Evolutionary conservation across 2,797 vertebrate species (phyloP).

Genomic region (Siniperca scherzeri): DNA sequence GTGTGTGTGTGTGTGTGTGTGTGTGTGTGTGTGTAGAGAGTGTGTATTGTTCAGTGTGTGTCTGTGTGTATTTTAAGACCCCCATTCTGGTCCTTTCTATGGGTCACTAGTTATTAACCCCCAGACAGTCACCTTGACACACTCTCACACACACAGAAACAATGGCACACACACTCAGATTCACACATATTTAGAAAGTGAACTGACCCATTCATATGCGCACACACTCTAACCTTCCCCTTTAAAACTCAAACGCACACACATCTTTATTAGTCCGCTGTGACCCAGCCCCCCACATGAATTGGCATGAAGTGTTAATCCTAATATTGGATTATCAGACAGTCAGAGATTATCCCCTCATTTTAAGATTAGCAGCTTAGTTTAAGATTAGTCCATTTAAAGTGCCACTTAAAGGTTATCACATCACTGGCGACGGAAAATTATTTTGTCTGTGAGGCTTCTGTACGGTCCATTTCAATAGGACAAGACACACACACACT

Average conservation of each 20-base stretch:
- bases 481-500: slow-evolving; percentile 2
- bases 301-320: slow-evolving; percentile 63
- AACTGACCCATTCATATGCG: slow-evolving; percentile 35
- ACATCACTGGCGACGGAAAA: slow-evolving; percentile 26
- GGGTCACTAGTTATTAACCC: slow-evolving; percentile 83
- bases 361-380: slow-evolving; percentile 65
- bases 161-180: slow-evolving; percentile 14
- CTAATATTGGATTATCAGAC: slow-evolving; percentile 72
- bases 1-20: slow-evolving; percentile 17
- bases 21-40: slow-evolving; percentile 6
- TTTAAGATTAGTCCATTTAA: slow-evolving; percentile 65
- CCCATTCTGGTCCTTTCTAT: slow-evolving; percentile 47
- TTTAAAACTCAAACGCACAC: slow-evolving; percentile 15
- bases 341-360: slow-evolving; percentile 64
- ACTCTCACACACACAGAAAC: slow-evolving; percentile 32
- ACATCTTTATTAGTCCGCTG: slow-evolving; percentile 53
- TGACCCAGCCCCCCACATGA: slow-evolving; percentile 49
- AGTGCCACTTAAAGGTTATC: slow-evolving; percentile 71
- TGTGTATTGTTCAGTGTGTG: slow-evolving; percentile 23
- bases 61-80: slow-evolving; percentile 50
- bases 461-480: slow-evolving; percentile 7
- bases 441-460: slow-evolving; percentile 38
- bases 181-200: slow-evolving; percentile 26
- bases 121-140: slow-evolving; percentile 77
- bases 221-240: slow-evolving; percentile 7